phyloP scores from a whole-genome alignment of 1,140 invertebrate species.

The Eupristina koningsbergeri region DNA sequence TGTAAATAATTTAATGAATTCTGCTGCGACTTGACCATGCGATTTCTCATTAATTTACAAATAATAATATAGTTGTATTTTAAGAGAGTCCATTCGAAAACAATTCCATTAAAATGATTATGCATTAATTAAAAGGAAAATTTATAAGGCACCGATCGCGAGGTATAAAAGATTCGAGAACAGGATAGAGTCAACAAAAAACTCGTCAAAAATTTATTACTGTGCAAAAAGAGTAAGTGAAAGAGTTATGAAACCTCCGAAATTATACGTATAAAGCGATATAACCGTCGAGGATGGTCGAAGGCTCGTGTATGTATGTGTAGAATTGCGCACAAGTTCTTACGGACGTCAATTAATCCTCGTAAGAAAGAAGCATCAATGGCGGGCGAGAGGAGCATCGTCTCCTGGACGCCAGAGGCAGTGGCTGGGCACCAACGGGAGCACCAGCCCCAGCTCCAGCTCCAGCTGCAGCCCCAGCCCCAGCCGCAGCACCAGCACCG shows the following conservation, averaged over 20 bases:
- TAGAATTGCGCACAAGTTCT: conserved; percentile 10
- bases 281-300: neutral
- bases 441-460: too few species aligned
- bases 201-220: conserved; percentile 10
- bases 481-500: too few species aligned
- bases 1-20: too few species aligned
- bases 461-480: too few species aligned
- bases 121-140: neutral
- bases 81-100: too few species aligned
- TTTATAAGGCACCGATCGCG: neutral
- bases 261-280: conserved; percentile 38
- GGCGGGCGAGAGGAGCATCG: conserved; percentile 30
- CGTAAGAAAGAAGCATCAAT: conserved; percentile 20
- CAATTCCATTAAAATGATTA: too few species aligned
- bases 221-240: conserved; percentile 27
- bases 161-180: neutral
- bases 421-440: too few species aligned
- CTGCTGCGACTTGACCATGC: too few species aligned
- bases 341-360: conserved; percentile 36
- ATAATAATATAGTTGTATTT: too few species aligned
- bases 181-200: neutral
- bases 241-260: neutral
- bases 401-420: conserved; percentile 46
- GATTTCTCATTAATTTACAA: too few species aligned
- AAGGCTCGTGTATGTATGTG: neutral